Evolutionary conservation across 1,140 invertebrate species (phyloP), one percentile per base, ranked within the genome.

Genomic region (Pseudomyrmex pallidus): DNA sequence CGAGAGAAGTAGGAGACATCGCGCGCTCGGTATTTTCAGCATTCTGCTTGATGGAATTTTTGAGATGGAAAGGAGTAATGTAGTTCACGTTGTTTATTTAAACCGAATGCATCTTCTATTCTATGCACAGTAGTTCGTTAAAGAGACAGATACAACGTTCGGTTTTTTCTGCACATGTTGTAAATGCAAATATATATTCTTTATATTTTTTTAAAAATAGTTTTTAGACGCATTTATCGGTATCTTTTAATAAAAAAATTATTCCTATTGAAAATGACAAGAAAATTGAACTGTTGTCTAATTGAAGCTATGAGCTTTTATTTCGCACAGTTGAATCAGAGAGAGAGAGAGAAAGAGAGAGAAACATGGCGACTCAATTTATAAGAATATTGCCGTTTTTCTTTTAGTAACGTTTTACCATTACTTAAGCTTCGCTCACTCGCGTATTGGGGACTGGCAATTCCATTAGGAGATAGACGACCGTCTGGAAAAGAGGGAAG

Each of bases 391-490:
- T 74, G 48, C 9, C 57, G 15, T 54, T 82, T 35, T 63, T 12
- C 57, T 87, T 87, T 89, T 89, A 88, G 83, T 85, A 66, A 87
- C 84, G 85, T 89, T 90, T 82, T 89, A 86, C 86, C 89, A 90
- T 92, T 88, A 92, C 92, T 93, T 90, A 89, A 89, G 87, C 83
- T 88, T 78, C 85, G 83, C 20, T 62, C 85, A 63, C 67, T 74
- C 46, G 61, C 82, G 50, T 66, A 88, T 85, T 64, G 80, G 74
- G 70, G 68, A 35, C 15, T 72, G 77, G 87, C 90, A 92, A 93
- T 92, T 93, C 91, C 89, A 93, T 92, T 93, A 93, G 88, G 87
- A 90, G 89, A 85, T 87, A 89, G 89, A 88, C 85, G 87, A 87
- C 59, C 57, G 83, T 66, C 68, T 68, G 64, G 50, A 35, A 59